Evolutionary conservation across 2,113 vertebrate species (phyloP), one percentile per base, ranked within the genome.

Genomic region (Alectura lathami): DNA sequence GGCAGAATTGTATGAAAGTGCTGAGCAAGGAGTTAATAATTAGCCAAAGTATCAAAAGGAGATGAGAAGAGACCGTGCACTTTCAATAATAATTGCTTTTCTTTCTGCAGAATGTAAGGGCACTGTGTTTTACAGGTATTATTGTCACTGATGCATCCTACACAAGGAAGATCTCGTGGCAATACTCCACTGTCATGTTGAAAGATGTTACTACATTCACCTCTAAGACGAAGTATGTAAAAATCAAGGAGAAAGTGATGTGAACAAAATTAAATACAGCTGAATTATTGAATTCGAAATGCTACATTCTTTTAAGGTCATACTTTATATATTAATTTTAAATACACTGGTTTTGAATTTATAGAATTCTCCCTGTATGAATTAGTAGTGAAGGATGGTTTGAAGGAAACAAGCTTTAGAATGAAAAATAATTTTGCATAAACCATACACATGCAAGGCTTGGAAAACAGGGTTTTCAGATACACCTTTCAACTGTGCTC

Each of bases 241-340:
- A 77, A 80, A 73, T 17, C 76, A 60, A 89, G 38, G 8, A 70
- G 51, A 53, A 56, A 79, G 22, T 43, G 8, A 82, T 40, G 30
- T 29, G 59, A 89, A 73, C 2, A 53, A 60, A 85, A 32, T 29
- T 22, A 50, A 83, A 62, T 63, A 54, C 38, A 62, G 27, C 24
- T 91, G 30, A 17, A 76, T 53, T 83, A 70, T 51, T 86, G 81
- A 23, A 67, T 83, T 26, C 88, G 23, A 90, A 74, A 38, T 93
- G 29, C 10, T 80, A 70, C 45, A 85, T 83, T 34, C 21, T 56
- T 67, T 66, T 29, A 0, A 27, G 73, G 13, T 38, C 67, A 17
- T 38, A 64, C 43, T 74, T 74, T 50, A 70, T 40, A 27, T 42
- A 67, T 42, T 86, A 54, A 17, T 30, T 85, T 86, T 63, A 93